Evolutionary conservation across 2,797 vertebrate genomes (phyloP).

Genomic region (Delichon dasypus): DNA sequence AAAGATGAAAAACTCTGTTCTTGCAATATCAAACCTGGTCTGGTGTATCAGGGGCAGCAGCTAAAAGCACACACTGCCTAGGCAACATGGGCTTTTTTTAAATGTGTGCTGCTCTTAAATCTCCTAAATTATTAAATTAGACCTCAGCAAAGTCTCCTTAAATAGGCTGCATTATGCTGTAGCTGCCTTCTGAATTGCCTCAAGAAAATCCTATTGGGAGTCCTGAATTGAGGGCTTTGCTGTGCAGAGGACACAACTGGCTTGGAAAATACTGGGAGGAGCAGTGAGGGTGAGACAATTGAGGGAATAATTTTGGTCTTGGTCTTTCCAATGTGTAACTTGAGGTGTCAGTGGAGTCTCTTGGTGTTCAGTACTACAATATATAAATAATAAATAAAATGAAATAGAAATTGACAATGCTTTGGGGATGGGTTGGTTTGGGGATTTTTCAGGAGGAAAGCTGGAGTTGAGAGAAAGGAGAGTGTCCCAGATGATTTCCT

Average conservation of each 20-base stretch:
- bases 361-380: neutral
- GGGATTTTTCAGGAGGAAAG: neutral
- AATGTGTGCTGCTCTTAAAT: neutral
- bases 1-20: constrained; percentile 26
- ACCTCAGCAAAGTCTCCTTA: neutral
- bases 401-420: neutral
- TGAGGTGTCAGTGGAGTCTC: neutral
- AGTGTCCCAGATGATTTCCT: neutral
- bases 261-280: neutral
- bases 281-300: neutral
- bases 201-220: neutral
- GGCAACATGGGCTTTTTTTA: neutral
- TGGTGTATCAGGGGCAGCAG: neutral
- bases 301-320: neutral
- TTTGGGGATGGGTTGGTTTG: neutral
- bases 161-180: constrained; percentile 9
- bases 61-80: constrained; percentile 4
- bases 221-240: neutral
- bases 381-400: neutral
- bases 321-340: neutral
- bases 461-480: neutral
- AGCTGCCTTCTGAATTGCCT: constrained; percentile 16
- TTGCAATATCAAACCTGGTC: neutral
- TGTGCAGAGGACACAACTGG: neutral
- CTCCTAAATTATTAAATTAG: constrained; percentile 52